Base-by-base conservation (phyloP, 1,140 invertebrate genomes). In the Tetramorium parvispinum region DNA sequence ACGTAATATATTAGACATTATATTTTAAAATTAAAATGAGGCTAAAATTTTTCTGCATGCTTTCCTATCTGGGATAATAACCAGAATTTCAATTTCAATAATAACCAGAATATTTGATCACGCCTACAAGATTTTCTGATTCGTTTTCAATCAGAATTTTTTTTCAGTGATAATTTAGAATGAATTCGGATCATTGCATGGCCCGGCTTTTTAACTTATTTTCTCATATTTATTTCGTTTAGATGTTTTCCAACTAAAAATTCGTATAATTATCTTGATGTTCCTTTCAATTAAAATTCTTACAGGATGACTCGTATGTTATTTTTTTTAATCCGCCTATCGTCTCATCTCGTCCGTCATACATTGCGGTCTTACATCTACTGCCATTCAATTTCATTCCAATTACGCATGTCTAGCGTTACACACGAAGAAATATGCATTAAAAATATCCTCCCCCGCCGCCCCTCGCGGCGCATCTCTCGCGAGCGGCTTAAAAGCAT, bases 401-500 rank as follows among this genome's bases (percentile, higher is more conserved):
- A 73, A 73, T 59, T 73, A 59, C n/a, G 13, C 40, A 8, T 46
- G 13, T 46, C 32, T 70, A 27, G 18, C 16, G n/a, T 51, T 61
- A 32, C 53, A 59, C 40, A 59, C 77, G 43, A 65, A 51, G 51
- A 55, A 76, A 83, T 59, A 49, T 73, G 40, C 68, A 46, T 83
- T 83, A 83, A 83, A 83, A 73, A 49, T 83, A 32, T 10, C 24
- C 21, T 11, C 40, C 51, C 18, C 6, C 32, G 13, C 10, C 18
- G 37, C n/a, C 10, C 49, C 13, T 6, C 37, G 16, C 11, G 40
- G 37, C 27, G 18, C 57, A 65, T 46, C 32, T 40, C 43, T 11
- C 7, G 13, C 37, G 66, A 73, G 24, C 66, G 51, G 79, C 66
- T 82, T 82, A 82, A 82, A 78, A 71, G 65, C 53, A 46, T 81